A percentile compares a stretch with the other conserved stretches of the same genome.
Evolutionary conservation across 1,140 invertebrate species (phyloP).

Genomic region (Nomia melanderi): DNA sequence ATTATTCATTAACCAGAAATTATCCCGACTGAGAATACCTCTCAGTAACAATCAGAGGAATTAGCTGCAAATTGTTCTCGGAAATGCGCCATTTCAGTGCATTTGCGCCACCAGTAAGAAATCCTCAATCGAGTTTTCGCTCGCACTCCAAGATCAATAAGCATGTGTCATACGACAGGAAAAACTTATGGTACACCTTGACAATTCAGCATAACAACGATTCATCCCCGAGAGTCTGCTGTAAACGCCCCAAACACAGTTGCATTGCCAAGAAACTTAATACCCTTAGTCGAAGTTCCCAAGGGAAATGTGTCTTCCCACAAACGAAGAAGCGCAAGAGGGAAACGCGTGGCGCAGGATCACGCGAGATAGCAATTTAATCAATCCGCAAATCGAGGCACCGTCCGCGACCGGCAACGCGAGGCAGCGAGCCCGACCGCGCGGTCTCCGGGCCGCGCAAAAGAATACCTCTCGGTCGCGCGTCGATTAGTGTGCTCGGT

Average conservation of each 20-base stretch:
- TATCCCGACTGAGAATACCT: no score
- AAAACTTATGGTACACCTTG: no score
- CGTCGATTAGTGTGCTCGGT: conserved; percentile 20
- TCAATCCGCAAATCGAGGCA: conserved; percentile 34
- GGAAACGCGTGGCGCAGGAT: background rate
- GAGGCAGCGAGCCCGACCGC: conserved; percentile 2
- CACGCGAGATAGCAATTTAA: conserved; percentile 45
- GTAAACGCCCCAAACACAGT: background rate
- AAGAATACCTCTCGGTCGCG: conserved; percentile 18
- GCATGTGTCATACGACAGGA: no score
- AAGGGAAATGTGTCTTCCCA: conserved; percentile 23
- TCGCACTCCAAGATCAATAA: no score
- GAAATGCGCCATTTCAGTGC: no score
- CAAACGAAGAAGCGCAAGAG: no score
- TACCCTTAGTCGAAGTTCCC: conserved; percentile 5
- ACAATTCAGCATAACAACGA: background rate
- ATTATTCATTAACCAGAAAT: no score
- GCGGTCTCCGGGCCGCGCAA: background rate
- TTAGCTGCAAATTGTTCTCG: no score
- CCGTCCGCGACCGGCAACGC: background rate
- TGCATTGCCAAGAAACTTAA: conserved; percentile 6
- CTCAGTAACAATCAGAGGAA: no score
- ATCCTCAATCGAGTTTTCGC: no score
- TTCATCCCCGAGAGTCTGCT: background rate
- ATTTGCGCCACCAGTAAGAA: no score